Evolutionary conservation across 2,797 vertebrate species (phyloP).

Genomic region (Smutsia temminckii): DNA sequence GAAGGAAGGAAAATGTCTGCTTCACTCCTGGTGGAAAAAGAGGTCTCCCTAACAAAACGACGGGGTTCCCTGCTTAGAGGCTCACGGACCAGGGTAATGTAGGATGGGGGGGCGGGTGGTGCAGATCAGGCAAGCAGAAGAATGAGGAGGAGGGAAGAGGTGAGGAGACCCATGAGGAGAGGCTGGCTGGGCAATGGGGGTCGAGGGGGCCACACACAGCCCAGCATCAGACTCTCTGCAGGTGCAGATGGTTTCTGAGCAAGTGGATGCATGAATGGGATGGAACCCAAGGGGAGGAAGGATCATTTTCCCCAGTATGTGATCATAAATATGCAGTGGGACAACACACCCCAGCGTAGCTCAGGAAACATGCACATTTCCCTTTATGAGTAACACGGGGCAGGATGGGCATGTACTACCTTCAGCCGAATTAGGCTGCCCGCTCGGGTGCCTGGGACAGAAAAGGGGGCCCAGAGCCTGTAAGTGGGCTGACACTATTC

Average conservation of each 20-base stretch:
- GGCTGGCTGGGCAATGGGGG: neutral
- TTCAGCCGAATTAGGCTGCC: neutral
- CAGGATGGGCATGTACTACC: accelerated
- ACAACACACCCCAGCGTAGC: neutral
- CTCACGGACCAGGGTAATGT: neutral
- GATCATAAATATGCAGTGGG: neutral
- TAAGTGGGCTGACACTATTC: neutral
- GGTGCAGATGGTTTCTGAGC: neutral
- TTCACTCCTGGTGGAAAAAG: neutral
- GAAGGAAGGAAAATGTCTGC: neutral
- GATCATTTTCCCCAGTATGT: neutral
- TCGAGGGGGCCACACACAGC: neutral
- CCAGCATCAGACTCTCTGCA: neutral
- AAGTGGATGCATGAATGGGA: too few species aligned
- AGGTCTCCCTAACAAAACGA: neutral
- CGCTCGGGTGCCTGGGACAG: neutral
- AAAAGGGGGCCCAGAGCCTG: neutral
- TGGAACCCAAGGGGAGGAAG: neutral
- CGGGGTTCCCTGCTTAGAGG: neutral
- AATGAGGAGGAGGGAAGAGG: neutral
- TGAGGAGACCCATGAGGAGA: too few species aligned
- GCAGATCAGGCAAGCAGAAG: neutral
- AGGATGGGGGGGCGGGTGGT: neutral
- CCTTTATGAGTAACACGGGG: neutral
- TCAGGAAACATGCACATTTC: neutral